phyloP scores from a whole-genome alignment of 2,888 invertebrate genomes.

The Nasonovia ribisnigri region DNA sequence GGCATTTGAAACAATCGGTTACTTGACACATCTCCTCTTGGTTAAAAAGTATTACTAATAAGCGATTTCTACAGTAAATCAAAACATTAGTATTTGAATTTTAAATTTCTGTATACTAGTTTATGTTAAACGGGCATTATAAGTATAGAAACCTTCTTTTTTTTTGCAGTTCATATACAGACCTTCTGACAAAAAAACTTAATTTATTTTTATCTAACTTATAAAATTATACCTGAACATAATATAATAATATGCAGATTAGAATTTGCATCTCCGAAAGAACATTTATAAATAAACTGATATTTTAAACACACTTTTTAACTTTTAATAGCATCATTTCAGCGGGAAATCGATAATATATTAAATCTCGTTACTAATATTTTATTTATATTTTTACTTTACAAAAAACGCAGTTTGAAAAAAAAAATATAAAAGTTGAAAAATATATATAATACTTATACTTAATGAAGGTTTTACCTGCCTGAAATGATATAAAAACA shows the following conservation, averaged over 20 bases:
- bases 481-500: background rate
- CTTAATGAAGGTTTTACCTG: background rate
- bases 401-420: background rate
- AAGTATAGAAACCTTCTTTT: no score
- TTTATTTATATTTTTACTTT: background rate
- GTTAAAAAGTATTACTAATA: no score
- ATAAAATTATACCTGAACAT: background rate
- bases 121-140: background rate
- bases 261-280: background rate
- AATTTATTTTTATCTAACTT: no score
- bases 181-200: no score
- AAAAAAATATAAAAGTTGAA: background rate
- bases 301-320: background rate
- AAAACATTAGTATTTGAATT: background rate
- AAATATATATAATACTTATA: background rate
- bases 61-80: no score
- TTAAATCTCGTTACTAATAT: background rate
- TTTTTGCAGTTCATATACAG: no score
- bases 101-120: background rate
- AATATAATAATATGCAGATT: background rate
- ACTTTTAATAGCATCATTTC: background rate
- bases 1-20: no score
- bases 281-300: background rate
- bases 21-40: no score
- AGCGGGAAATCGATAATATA: background rate